Evolutionary conservation across 2,113 vertebrate genomes (phyloP), one percentile per base, ranked within the genome.

Genomic region (Okapia johnstoni): DNA sequence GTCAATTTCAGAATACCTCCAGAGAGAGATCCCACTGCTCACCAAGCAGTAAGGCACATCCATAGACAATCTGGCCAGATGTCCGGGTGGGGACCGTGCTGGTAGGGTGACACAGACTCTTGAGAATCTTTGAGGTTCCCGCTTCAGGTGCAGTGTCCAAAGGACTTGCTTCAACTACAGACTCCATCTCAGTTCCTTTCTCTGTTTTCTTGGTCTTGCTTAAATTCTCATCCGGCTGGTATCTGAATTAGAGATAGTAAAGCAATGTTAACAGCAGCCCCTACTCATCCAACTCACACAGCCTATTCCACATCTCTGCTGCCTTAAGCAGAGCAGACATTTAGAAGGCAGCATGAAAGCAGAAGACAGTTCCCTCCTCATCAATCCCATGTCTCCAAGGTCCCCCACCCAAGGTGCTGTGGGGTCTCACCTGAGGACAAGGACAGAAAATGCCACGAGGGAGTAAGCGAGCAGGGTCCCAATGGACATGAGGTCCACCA

Each of bases 401-500:
- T 28, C 36, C 30, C 16, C n/a, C n/a, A 12, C 2, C 52, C 70
- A 54, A 54, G 73, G 17, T 12, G 2, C 11, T 2, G 5, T 7
- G 85, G 40, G 40, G 40, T 43, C 40, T 76, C 70, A 76, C 70
- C 70, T 76, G 40, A 76, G 70, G 40, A 76, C 99, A 93, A 99
- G 99, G 83, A 99, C 99, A 1, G 99, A 99, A 79, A 99, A 98
- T 0, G 99, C 99, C 90, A 99, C 99, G 95, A 99, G 97, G 8
- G 99, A 99, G 97, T 99, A 99, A 0, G 99, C 99, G 98, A 99
- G 98, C 97, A 99, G 98, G 0, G 99, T 99, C 77, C 99, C 99
- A 0, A 99, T 99, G 0, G 99, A 99, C 99, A 99, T 99, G 94
- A 99, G 99, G 94, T 99, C 99, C 84, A 99, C 99, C 96, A 99